Evolutionary conservation across 2,888 invertebrate species (phyloP).

Genomic region (Acanthosepion lycidas): DNA sequence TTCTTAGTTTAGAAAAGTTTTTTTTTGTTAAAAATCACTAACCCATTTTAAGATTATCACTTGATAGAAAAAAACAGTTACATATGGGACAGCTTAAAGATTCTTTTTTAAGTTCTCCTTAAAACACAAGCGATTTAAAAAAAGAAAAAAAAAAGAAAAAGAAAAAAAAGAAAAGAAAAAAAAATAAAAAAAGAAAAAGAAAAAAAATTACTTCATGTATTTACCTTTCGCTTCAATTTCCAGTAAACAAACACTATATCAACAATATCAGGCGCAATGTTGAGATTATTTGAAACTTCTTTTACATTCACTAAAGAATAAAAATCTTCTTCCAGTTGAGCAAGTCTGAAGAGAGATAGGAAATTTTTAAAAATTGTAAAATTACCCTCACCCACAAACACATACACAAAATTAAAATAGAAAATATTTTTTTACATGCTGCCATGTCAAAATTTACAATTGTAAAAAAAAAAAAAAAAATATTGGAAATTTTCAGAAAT

Average conservation of each 20-base stretch:
- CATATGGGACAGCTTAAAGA: too few relatives aligned
- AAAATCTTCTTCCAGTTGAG: constrained; percentile 95
- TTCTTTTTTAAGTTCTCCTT: too few relatives aligned
- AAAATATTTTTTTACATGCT: too few relatives aligned
- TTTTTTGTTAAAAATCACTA: too few relatives aligned
- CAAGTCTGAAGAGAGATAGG: constrained; percentile 78
- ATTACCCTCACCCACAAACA: background rate
- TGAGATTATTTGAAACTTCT: constrained; percentile 80
- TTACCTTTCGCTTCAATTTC: constrained; percentile 88
- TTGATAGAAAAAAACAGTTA: too few relatives aligned
- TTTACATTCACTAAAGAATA: constrained; percentile 87
- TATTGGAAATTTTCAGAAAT: background rate
- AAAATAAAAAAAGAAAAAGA: background rate
- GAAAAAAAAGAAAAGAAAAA: too few relatives aligned
- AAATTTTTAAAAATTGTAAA: background rate
- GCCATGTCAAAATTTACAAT: too few relatives aligned
- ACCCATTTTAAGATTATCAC: too few relatives aligned
- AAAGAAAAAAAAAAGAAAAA: background rate
- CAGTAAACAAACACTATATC: constrained; percentile 94
- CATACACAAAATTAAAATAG: too few relatives aligned
- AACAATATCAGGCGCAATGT: constrained; percentile 87
- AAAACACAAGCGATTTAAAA: too few relatives aligned
- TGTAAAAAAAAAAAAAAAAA: background rate
- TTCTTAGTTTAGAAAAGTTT: too few relatives aligned
- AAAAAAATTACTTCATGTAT: constrained; percentile 39